phyloP scores from a whole-genome alignment of 2,888 invertebrate genomes.

The Drosophila subquinaria region DNA sequence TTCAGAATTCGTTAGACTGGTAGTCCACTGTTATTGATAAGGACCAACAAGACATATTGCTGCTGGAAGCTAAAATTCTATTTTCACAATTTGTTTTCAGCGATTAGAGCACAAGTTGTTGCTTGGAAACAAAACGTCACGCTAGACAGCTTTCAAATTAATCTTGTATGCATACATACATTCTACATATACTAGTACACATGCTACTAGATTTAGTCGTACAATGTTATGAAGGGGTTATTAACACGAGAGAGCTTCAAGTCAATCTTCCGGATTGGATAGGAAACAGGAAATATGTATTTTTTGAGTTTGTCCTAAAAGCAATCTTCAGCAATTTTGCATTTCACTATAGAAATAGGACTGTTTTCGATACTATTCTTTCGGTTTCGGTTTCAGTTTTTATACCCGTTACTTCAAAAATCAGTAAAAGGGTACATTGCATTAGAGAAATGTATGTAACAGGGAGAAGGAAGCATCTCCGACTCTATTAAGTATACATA shows the following conservation, averaged over 20 bases:
- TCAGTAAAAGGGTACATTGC: too few species aligned
- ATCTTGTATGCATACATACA: conserved; percentile 31
- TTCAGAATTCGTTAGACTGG: conserved; percentile 16
- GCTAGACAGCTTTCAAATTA: conserved; percentile 45
- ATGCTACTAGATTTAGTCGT: conserved; percentile 1
- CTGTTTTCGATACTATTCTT: conserved; percentile 8
- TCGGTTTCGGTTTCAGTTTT: background rate
- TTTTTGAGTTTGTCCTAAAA: conserved; percentile 17
- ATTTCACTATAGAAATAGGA: conserved; percentile 32
- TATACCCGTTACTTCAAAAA: too few species aligned
- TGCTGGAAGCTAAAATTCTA: conserved; percentile 41
- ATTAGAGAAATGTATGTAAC: too few species aligned
- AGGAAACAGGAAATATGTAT: conserved; percentile 16
- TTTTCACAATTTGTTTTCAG: conserved; percentile 37
- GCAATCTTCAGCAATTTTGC: conserved; percentile 10
- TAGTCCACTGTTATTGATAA: conserved; percentile 53
- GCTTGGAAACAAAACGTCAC: conserved; percentile 58
- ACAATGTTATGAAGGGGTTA: conserved; percentile 34
- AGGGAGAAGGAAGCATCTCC: too few species aligned
- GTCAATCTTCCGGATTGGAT: background rate
- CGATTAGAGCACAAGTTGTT: conserved; percentile 45
- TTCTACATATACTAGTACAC: conserved; percentile 6
- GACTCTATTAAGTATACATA: too few species aligned
- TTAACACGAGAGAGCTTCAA: conserved; percentile 25
- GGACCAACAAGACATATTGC: conserved; percentile 40